Conservation (phyloP, 1,140 invertebrate species). For the Cataglyphis hispanica region DNA sequence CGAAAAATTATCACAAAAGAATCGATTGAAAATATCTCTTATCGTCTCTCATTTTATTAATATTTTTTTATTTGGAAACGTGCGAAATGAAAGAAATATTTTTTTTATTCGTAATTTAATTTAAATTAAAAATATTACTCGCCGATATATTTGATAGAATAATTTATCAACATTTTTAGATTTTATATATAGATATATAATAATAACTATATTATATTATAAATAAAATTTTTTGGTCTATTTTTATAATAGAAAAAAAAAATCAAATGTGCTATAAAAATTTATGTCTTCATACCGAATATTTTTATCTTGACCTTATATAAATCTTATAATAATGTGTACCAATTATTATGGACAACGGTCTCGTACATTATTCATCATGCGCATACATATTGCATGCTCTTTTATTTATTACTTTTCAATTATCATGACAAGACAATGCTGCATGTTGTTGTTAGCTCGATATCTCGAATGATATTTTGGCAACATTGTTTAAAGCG, state of each 20-base stretch:
- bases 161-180: background rate
- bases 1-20: background rate
- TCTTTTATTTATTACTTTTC: constrained; percentile 23
- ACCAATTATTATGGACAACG: constrained; percentile 64
- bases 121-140: background rate
- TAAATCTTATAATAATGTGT: constrained; percentile 65
- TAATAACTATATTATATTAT: background rate
- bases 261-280: background rate
- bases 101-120: background rate
- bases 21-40: background rate
- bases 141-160: background rate
- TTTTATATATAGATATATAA: background rate
- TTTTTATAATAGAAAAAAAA: background rate
- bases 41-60: background rate
- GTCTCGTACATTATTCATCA: constrained; percentile 65
- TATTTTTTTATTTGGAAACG: no score
- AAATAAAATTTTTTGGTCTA: background rate
- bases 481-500: background rate
- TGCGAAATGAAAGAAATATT: background rate
- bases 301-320: constrained; percentile 52
- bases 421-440: constrained; percentile 4
- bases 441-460: background rate
- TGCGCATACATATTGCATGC: constrained; percentile 5
- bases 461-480: background rate
- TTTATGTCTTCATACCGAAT: constrained; percentile 20